Evolutionary conservation across 2,797 vertebrate species (phyloP), one percentile per base, ranked within the genome.

Genomic region (Lacerta bilineata): DNA sequence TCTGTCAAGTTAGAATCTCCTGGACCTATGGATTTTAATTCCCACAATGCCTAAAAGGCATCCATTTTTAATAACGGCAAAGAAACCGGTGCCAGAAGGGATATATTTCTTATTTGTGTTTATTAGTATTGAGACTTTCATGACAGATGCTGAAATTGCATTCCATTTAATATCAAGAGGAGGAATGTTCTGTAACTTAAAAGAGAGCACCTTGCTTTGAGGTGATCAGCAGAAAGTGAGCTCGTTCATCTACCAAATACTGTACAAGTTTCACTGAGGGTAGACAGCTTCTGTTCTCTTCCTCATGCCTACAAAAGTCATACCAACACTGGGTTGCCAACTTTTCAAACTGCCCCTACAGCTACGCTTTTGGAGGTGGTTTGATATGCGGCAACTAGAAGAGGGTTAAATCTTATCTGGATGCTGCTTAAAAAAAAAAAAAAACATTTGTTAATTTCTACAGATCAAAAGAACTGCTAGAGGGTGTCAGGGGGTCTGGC

Each of bases 41-140:
- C 80, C 50, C 66, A 78, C 29, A 43, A 46, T 83, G 50, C 64
- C 50, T 79, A 29, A 36, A 81, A 83, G 80, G 50, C 66, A 71
- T 72, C n/a, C 29, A 29, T 87, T 90, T 82, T 83, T 72, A 83
- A 83, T 83, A 78, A 87, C n/a, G 55, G 68, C 23, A 36, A 64
- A 78, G 64, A 61, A 87, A 72, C 9, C 75, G 39, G 39, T 8
- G 74, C 72, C 43, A 10, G 85, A 69, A 83, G 74, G 8, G 18
- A 79, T 82, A n/a, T 89, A 55, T 81, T 69, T 77, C 80, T 82
- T 68, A 55, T 68, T 86, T 81, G 64, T 79, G 64, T 88, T 82
- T 88, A 78, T 83, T 71, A 78, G 64, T 79, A 43, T 79, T 71
- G 64, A 84, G 82, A 77, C 43, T 59, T 86, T 82, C 33, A 50